Base-by-base conservation (phyloP, 2,888 invertebrate species). In the Gerris lacustris region DNA sequence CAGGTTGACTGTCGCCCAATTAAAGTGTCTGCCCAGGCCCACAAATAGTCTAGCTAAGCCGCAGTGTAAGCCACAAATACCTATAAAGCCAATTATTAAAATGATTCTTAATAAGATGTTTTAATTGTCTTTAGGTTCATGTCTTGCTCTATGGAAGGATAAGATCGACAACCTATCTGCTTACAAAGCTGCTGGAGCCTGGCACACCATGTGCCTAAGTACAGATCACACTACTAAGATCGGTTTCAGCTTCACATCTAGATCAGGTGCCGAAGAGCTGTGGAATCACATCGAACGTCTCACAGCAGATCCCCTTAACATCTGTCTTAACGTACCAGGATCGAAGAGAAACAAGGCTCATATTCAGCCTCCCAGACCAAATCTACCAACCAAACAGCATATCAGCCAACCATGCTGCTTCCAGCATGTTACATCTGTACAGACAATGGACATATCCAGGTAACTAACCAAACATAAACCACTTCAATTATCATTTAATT, bases 321-420 rank as follows among this genome's bases (percentile, higher is more conserved):
- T 90, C 75, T 86, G 87, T 44, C 82, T 91, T 63, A 88, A 89
- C 31, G 84, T 86, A 45, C 87, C 90, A n/a, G 88, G 86, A 6
- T 81, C 81, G 71, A 72, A 73, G 64, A 76, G 79, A 47, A 81
- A 81, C 69, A 72, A 73, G 45, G 80, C 81, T 80, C 81, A 82
- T 72, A 79, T 80, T 75, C 84, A 84, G 75, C 81, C 80, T 6
- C 86, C 87, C 79, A 83, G 84, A 67, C 82, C 83, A 6, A 84
- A 85, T 66, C 80, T 88, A 73, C 91, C 91, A 31, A 86, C 87
- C 68, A 92, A 92, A 80, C 86, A 86, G 72, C 90, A 91, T 80
- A 92, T 92, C 76, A 91, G 91, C 67, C 87, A 88, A 79, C 92
- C 92, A 1, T 92, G 91, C 79, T 90, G 90, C 78, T 92, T 92